Conservation (phyloP, 2,797 vertebrate genomes). For the Spinus olivaceus region DNA sequence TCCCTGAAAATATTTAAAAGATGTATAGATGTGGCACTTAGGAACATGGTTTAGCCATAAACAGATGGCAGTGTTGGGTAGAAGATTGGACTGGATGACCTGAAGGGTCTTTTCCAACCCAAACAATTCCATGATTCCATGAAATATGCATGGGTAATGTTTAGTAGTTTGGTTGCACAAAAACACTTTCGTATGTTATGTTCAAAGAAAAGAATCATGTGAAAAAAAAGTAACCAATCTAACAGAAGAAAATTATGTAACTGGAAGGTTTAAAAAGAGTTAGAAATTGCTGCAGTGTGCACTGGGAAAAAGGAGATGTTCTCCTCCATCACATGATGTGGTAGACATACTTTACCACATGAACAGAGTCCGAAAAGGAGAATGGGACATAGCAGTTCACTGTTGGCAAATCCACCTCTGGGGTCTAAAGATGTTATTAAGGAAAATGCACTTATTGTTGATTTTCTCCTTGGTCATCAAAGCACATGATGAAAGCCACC, state of each 20-base stretch:
- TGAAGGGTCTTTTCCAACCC: background rate
- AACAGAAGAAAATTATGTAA: background rate
- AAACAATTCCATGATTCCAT: background rate
- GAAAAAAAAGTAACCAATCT: background rate
- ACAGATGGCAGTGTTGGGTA: background rate
- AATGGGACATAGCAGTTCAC: background rate
- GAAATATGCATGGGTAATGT: background rate
- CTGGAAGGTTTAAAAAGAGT: background rate
- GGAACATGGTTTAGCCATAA: background rate
- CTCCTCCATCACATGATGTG: background rate
- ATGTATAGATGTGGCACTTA: accelerated
- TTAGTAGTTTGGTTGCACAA: background rate
- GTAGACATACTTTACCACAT: background rate
- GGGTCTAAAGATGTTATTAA: background rate
- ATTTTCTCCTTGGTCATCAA: background rate
- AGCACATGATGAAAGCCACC: background rate
- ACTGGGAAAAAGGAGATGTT: background rate
- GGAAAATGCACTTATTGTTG: background rate
- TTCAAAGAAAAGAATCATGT: background rate
- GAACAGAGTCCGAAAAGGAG: background rate
- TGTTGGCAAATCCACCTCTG: background rate
- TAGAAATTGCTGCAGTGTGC: background rate
- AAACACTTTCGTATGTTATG: background rate
- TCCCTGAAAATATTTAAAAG: background rate
- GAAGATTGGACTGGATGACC: accelerated